Evolutionary conservation across 30 jellyfish, hydroid and myxozoan genomes (phyloP), one percentile per base, ranked within the genome.

Genomic region (Aurelia sp.): DNA sequence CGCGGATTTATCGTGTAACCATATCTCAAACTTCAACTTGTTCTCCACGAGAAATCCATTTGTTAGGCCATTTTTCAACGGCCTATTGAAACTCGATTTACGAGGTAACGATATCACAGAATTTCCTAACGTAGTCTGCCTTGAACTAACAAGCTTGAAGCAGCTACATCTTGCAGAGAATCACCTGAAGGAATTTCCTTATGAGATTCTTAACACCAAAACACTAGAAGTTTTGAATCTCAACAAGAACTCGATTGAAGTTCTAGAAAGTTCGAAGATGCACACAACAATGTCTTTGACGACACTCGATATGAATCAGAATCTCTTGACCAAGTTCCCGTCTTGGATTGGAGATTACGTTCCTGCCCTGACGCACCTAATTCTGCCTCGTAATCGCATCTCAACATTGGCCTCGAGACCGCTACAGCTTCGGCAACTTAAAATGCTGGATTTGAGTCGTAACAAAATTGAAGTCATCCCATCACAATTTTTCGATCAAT

Each of bases 1-100:
- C 24, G 83, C 95, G 10, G 99, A 95, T 69, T n/a, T 95, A 59
- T 95, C 99, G 40, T 68, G 80, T 48, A 95, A 95, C 84, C 62
- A 53, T 10, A 51, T 95, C 33, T 38, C 92, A 27, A 59, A 72
- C n/a, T 13, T 95, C 48, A 91, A 84, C 48, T 73, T 69, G 31
- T 31, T 95, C 2, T 52, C 87, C 27, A n/a, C 71, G 41, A 12
- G 58, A 19, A 74, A 67, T 57, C 57, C 53, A 2, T 60, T 55
- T 13, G 73, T 95, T 15, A 85, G 62, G 31, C 66, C 78, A 13
- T 82, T 89, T 17, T 81, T 95, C 71, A 61, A 60, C 2, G 89
- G 92, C 58, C 97, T 95, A 3, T 96, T 84, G 27, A 80, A 70
- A 12, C 91, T 95, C 1, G 97, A 95, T 73, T 59, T 90, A 47